Percentiles rank a stretch among this genome's conserved stretches.
phyloP scores from a whole-genome alignment of 2,888 invertebrate species.

The Cephonodes hylas region DNA sequence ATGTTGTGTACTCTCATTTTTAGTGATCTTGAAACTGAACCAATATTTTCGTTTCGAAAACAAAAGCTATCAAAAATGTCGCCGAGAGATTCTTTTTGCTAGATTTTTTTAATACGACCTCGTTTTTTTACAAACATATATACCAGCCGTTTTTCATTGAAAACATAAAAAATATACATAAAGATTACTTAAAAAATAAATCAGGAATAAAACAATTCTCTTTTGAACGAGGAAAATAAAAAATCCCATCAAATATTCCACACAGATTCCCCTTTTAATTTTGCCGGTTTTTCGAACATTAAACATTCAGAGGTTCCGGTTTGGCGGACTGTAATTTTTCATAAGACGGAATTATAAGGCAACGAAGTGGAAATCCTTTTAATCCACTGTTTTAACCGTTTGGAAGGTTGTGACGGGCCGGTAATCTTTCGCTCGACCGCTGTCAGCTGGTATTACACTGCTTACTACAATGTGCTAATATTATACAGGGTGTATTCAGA shows the following conservation, averaged over 20 bases:
- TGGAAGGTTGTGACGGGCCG: neutral
- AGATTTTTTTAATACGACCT: no score
- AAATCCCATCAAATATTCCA: neutral
- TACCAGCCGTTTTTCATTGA: no score
- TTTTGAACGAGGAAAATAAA: neutral
- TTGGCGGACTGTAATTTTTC: neutral
- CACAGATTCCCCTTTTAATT: neutral
- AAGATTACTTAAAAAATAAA: no score
- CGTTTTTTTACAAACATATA: no score
- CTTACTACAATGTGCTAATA: neutral
- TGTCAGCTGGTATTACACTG: neutral
- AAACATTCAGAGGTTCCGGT: constrained; percentile 5
- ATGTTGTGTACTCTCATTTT: no score
- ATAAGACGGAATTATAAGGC: constrained; percentile 6
- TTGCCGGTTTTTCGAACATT: constrained; percentile 2
- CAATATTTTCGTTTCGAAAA: no score
- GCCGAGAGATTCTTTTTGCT: no score
- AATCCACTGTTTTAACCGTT: neutral
- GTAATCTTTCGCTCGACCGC: neutral
- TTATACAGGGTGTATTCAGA: no score
- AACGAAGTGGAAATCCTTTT: constrained; percentile 1
- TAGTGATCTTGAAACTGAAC: no score
- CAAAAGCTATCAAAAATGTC: no score
- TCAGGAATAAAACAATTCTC: no score
- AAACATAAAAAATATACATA: no score